A percentile compares a stretch with the other conserved stretches of the same genome.
Evolutionary conservation across 2,113 vertebrate species (phyloP).

Genomic region (Trachemys scripta): DNA sequence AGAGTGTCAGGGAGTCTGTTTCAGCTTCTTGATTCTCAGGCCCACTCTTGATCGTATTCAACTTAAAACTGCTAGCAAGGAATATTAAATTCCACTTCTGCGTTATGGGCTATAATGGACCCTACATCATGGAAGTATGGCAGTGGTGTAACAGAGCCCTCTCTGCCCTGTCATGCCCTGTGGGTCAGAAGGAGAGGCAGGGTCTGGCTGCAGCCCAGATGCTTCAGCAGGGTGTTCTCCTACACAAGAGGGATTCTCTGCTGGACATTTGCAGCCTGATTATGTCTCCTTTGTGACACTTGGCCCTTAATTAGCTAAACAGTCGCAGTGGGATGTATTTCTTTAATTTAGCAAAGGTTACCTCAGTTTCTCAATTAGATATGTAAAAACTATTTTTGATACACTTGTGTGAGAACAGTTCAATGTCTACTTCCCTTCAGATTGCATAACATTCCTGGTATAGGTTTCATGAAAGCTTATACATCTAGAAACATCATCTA

Average conservation of each 20-base stretch:
- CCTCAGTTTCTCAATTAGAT: neutral
- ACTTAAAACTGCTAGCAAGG: accelerated
- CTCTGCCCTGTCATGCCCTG: neutral
- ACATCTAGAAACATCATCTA: accelerated
- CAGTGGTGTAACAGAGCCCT: accelerated
- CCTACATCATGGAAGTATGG: neutral
- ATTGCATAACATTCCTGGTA: accelerated
- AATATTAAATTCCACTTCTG: neutral
- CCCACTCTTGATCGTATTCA: too few relatives aligned
- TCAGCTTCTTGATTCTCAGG: neutral
- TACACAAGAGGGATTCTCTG: neutral
- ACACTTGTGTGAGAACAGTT: neutral
- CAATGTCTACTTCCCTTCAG: neutral
- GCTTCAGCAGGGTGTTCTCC: neutral
- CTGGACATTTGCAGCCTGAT: neutral
- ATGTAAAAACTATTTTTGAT: neutral
- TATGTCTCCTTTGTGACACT: neutral
- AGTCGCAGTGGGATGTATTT: accelerated
- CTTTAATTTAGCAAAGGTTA: neutral
- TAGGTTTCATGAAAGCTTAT: neutral
- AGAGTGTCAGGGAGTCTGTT: neutral
- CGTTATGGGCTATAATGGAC: neutral
- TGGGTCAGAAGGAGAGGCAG: neutral
- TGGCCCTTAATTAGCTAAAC: neutral
- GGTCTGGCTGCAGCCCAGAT: neutral